phyloP scores from a whole-genome alignment of 2,113 vertebrate genomes.

The Cynopterus brachyotis region DNA sequence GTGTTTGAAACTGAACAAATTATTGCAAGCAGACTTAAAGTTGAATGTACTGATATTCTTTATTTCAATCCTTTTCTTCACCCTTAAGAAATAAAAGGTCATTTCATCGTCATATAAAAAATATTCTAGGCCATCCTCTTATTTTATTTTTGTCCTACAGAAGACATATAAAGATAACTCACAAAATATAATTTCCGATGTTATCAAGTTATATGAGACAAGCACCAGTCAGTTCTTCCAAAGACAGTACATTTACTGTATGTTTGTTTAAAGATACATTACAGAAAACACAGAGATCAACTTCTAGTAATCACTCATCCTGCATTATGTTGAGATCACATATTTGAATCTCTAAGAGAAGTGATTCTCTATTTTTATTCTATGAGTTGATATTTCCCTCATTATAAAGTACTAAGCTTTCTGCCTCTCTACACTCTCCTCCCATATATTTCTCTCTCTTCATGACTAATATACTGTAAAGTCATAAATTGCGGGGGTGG shows the following conservation, averaged over 20 bases:
- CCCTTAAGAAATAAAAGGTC: neutral
- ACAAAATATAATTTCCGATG: neutral
- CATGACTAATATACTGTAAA: neutral
- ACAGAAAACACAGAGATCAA: neutral
- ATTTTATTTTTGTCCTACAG: neutral
- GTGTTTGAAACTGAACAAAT: neutral
- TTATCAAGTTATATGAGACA: neutral
- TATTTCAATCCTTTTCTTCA: neutral
- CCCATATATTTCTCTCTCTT: neutral
- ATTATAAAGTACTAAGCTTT: neutral
- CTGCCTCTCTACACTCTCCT: neutral
- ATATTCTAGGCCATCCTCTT: neutral
- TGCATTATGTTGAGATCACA: neutral
- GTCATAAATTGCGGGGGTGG: neutral
- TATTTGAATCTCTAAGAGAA: neutral
- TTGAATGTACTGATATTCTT: neutral
- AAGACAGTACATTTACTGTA: neutral
- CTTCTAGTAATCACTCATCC: neutral
- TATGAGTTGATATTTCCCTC: neutral
- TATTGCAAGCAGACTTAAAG: neutral
- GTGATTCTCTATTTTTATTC: neutral
- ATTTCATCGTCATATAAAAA: neutral
- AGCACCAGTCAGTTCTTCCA: neutral
- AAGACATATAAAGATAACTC: neutral
- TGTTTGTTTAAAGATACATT: neutral